Percentiles rank a stretch among this genome's conserved stretches.
phyloP scores from a whole-genome alignment of 2,888 invertebrate genomes.

The Lucinisca nassula region DNA sequence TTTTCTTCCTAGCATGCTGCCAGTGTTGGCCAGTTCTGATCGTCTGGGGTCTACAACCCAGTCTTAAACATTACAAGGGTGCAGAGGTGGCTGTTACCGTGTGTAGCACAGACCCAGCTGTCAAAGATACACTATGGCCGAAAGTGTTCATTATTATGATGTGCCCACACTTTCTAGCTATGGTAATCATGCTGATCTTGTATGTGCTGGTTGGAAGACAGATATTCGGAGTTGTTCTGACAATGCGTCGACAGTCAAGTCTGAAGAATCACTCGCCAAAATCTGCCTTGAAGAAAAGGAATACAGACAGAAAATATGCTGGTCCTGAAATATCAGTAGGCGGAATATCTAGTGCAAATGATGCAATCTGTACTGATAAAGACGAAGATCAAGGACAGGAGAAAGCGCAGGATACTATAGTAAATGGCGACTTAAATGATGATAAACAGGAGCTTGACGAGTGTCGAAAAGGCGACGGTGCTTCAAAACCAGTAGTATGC shows the following conservation, averaged over 20 bases:
- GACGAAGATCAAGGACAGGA: not conserved
- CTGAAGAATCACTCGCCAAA: not conserved
- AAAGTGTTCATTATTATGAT: slow-evolving; percentile 12
- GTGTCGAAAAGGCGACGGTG: not conserved
- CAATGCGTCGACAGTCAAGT: slow-evolving; percentile 25
- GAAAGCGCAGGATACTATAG: not conserved
- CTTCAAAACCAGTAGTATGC: not conserved
- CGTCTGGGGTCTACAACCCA: slow-evolving; percentile 25
- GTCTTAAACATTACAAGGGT: not conserved
- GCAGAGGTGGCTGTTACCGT: slow-evolving; percentile 5
- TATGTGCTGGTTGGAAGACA: slow-evolving; percentile 35
- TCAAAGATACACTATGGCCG: slow-evolving; percentile 19
- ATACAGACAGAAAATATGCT: not conserved
- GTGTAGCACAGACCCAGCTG: slow-evolving; percentile 21
- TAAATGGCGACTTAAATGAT: too few relatives aligned
- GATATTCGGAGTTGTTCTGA: slow-evolving; percentile 31
- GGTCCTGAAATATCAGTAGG: not conserved
- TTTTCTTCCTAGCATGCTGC: slow-evolving; percentile 32
- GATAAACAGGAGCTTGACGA: too few relatives aligned
- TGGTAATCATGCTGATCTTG: slow-evolving; percentile 28
- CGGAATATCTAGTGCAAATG: not conserved
- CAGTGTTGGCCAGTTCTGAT: slow-evolving; percentile 31
- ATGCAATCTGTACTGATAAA: not conserved
- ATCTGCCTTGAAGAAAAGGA: not conserved
- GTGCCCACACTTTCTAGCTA: slow-evolving; percentile 22